Evolutionary conservation across 1,140 invertebrate genomes (phyloP).

Genomic region (Formica selysi): DNA sequence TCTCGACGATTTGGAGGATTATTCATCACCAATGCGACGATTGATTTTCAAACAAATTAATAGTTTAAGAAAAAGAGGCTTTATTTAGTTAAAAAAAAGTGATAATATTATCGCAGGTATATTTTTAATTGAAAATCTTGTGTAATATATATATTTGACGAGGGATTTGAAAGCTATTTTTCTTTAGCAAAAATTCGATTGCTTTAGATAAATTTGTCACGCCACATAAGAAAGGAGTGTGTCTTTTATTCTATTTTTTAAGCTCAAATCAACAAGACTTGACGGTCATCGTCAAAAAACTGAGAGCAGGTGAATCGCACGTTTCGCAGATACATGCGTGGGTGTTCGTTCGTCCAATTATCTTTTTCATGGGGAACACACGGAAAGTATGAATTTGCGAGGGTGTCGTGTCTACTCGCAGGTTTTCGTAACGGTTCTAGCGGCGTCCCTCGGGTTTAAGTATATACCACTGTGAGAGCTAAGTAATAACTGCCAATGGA

Average conservation of each 20-base stretch:
- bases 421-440: slow-evolving; percentile 73
- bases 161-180: no score
- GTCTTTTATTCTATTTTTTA: neutral
- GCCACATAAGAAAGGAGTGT: no score
- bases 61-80: neutral
- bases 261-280: neutral
- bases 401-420: slow-evolving; percentile 49
- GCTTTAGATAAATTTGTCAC: no score
- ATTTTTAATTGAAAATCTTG: neutral
- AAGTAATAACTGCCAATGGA: slow-evolving; percentile 74
- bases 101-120: neutral
- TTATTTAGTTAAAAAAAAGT: neutral
- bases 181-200: neutral
- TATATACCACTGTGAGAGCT: slow-evolving; percentile 69
- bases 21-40: neutral
- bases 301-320: neutral
- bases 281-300: neutral
- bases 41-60: slow-evolving; percentile 5
- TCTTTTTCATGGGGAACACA: slow-evolving; percentile 37
- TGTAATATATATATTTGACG: no score
- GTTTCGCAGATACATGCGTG: neutral
- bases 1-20: slow-evolving; percentile 21
- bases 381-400: slow-evolving; percentile 58
- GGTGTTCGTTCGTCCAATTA: slow-evolving; percentile 34
- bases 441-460: slow-evolving; percentile 69